A percentile compares a stretch with the other conserved stretches of the same genome.
phyloP scores from a whole-genome alignment of 1,140 invertebrate genomes.

The Dendroctonus ponderosae region DNA sequence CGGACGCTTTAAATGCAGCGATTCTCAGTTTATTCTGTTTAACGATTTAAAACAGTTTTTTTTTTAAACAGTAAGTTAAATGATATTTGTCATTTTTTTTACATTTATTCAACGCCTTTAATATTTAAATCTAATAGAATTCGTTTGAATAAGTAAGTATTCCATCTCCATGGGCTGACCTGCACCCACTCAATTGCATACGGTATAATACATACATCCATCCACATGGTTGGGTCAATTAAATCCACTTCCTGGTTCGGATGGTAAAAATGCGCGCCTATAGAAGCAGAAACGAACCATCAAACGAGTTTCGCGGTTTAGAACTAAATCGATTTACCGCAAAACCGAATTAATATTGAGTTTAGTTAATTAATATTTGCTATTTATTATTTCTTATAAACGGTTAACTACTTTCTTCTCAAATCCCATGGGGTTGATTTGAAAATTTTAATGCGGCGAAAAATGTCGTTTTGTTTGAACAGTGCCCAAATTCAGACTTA shows the following conservation, averaged over 20 bases:
- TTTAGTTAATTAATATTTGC: no score
- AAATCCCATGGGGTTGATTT: no score
- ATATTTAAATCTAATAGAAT: neutral
- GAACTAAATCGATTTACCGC: neutral
- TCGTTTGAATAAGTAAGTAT: conserved; percentile 6
- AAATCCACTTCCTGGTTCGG: conserved; percentile 25
- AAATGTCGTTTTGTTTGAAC: no score
- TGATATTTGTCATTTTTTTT: no score
- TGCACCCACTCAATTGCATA: conserved; percentile 26
- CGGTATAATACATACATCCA: conserved; percentile 21
- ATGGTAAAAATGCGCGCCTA: conserved; percentile 11
- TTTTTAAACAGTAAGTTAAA: no score
- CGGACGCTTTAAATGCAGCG: conserved; percentile 11
- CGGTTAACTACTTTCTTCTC: no score
- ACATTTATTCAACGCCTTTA: no score
- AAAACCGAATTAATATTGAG: no score
- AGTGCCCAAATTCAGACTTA: no score
- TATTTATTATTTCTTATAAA: no score
- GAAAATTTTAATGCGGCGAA: no score
- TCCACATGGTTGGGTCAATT: conserved; percentile 28
- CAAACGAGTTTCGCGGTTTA: conserved; percentile 7
- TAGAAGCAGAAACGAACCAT: conserved; percentile 12
- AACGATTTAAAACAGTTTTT: neutral
- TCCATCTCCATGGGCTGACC: neutral
- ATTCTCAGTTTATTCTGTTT: conserved; percentile 3